phyloP scores from a whole-genome alignment of 1,140 invertebrate genomes.

The Rhopalosiphum padi region DNA sequence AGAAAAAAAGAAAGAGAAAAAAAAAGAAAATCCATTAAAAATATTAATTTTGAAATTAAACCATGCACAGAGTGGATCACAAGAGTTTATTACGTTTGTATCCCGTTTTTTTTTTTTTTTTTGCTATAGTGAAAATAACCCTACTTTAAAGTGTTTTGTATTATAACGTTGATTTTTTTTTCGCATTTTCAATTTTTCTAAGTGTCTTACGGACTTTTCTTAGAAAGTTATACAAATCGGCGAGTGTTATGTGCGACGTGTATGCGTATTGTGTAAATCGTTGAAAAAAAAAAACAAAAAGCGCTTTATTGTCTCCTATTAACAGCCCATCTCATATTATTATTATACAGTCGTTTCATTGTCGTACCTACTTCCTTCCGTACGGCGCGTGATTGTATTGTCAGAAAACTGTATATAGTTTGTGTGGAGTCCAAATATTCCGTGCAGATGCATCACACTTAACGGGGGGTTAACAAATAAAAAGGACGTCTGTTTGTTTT shows the following conservation, averaged over 20 bases:
- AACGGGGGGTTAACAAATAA: not conserved
- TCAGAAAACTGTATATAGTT: not conserved
- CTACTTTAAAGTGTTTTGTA: not conserved
- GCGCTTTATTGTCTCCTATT: not conserved
- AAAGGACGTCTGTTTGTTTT: not conserved
- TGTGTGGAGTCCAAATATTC: not conserved
- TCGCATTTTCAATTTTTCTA: not conserved
- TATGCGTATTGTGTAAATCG: not conserved
- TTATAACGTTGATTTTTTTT: not conserved
- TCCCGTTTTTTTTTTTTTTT: not conserved
- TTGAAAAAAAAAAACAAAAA: not conserved
- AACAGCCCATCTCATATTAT: not conserved
- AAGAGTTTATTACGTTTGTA: slow-evolving; percentile 11
- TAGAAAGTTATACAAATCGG: not conserved
- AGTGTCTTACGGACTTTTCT: not conserved
- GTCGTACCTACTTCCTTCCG: not conserved
- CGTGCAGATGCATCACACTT: not conserved
- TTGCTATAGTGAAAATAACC: not conserved
- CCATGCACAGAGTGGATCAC: not conserved
- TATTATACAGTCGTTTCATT: not conserved
- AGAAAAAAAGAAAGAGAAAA: not conserved
- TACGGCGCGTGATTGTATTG: not conserved
- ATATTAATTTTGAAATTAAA: slow-evolving; percentile 27
- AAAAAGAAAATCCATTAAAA: slow-evolving; percentile 18
- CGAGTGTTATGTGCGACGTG: not conserved